A percentile compares a stretch with the other conserved stretches of the same genome.
Evolutionary conservation across 2,797 vertebrate genomes (phyloP).

Genomic region (Lacerta bilineata): DNA sequence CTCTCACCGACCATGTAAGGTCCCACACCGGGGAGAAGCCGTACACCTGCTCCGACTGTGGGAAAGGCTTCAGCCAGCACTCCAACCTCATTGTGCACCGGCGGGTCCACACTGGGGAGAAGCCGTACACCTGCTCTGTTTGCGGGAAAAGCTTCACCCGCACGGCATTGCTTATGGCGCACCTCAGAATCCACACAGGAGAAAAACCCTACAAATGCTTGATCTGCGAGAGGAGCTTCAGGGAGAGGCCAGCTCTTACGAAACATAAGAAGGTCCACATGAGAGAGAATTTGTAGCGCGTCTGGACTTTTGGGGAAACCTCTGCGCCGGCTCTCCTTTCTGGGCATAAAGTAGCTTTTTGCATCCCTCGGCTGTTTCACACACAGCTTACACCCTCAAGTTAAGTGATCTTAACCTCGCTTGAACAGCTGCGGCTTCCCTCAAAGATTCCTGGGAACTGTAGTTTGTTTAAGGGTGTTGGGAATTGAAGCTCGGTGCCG

Average conservation of each 20-base stretch:
- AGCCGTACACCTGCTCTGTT: slow-evolving; percentile 9
- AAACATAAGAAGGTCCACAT: slow-evolving; percentile 48
- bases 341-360: too few species aligned
- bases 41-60: slow-evolving; percentile 38
- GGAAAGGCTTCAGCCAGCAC: slow-evolving; percentile 39
- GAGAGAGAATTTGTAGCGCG: slow-evolving; percentile 26
- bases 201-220: slow-evolving; percentile 44
- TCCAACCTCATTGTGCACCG: slow-evolving; percentile 75
- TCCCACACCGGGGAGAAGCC: slow-evolving; percentile 53
- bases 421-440: too few species aligned
- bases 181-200: slow-evolving; percentile 42
- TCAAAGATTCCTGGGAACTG: too few species aligned
- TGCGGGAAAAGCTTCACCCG: slow-evolving; percentile 48
- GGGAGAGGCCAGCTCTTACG: slow-evolving; percentile 39
- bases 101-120: slow-evolving; percentile 44
- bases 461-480: too few species aligned
- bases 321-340: too few species aligned
- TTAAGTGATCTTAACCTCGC: too few species aligned
- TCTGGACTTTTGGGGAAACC: background rate
- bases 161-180: slow-evolving; percentile 25
- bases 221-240: slow-evolving; percentile 42
- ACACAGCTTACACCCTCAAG: too few species aligned
- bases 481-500: too few species aligned
- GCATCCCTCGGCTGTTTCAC: background rate
- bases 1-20: slow-evolving; percentile 33